Evolutionary conservation across 2,113 vertebrate genomes (phyloP).

Genomic region (Strix aluco): DNA sequence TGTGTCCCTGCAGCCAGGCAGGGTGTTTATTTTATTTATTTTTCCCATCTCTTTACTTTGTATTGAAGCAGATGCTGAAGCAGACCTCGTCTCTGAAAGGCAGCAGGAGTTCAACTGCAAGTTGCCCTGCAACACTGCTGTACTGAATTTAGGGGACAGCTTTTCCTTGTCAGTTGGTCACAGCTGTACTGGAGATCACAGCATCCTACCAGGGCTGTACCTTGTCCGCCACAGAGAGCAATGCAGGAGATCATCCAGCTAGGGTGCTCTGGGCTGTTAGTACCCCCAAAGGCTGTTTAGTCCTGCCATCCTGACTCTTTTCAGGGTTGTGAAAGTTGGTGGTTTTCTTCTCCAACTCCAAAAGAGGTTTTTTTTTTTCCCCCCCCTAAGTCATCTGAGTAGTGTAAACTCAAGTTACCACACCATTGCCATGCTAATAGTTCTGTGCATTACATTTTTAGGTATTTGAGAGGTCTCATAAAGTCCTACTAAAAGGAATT

Average conservation of each 20-base stretch:
- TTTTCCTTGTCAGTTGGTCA: background rate
- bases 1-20: background rate
- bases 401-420: background rate
- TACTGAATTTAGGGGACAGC: background rate
- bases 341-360: background rate
- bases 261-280: background rate
- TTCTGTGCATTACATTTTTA: background rate
- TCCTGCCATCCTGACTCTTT: background rate
- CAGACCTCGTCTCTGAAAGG: background rate
- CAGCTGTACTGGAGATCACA: background rate
- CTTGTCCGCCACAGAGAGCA: background rate
- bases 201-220: background rate
- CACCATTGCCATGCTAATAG: background rate
- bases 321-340: background rate
- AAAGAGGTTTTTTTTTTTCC: background rate
- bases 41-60: background rate
- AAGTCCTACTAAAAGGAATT: slow-evolving; percentile 3
- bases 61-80: background rate
- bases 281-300: background rate
- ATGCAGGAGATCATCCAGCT: background rate
- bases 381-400: background rate
- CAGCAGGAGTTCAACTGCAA: background rate
- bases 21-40: background rate
- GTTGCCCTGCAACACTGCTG: background rate
- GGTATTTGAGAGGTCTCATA: background rate